Evolutionary conservation across 2,797 vertebrate genomes (phyloP), one percentile per base, ranked within the genome.

Genomic region (Arrhamphus sclerolepis): DNA sequence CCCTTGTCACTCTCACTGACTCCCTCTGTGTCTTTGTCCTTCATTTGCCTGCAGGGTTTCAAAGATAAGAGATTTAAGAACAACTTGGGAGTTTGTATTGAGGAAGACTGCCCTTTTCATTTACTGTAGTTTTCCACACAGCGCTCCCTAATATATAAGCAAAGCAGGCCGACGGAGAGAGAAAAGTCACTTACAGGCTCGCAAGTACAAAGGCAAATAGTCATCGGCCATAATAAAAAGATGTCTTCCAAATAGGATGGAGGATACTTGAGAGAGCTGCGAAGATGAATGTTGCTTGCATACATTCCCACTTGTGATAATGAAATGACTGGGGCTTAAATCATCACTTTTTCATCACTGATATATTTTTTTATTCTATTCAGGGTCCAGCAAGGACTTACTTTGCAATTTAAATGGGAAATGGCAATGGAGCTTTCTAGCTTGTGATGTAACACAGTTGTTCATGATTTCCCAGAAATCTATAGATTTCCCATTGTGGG

Each of bases 261-360:
- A 56, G 78, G 77, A 88, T 83, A 66, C 75, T 81, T 76, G 63
- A 77, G 75, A 74, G 66, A 62, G 43, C 44, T 59, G 51, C 29
- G 49, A 56, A 74, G 81, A 87, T 77, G 63, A 82, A 82, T 75
- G 61, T 43, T 48, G 48, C 2, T 51, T 28, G 66, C 34, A 39
- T 49, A 44, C 28, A 51, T 77, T 49, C 34, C 43, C 19, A 34
- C 24, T 2, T 43, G 61, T 59, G 71, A 83, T 72, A 79, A 72
- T 50, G 29, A 56, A 65, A 68, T 38, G 19, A 40, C 11, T 59
- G 56, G 55, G 50, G 20, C 40, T 47, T 40, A 31, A 65, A 77
- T 66, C 31, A 24, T 31, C 18, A 31, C 47, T 52, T 43, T 29
- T 62, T 13, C 38, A 31, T 38, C 13, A 38, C 34, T 38, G 34